phyloP scores from a whole-genome alignment of 2,888 invertebrate genomes.

The Coelopa pilipes region DNA sequence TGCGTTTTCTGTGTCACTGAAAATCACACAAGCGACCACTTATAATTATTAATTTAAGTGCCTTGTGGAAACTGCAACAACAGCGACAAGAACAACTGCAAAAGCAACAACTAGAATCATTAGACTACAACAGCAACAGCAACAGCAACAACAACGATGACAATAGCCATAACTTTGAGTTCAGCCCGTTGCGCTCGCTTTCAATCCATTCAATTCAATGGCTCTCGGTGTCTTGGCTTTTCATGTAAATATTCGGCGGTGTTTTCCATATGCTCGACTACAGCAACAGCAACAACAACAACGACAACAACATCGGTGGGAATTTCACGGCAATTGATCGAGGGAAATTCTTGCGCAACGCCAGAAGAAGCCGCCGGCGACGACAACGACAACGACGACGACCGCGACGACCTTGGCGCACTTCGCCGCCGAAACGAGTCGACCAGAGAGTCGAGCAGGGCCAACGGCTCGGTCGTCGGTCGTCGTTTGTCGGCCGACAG shows the following conservation, averaged over 20 bases:
- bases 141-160: no score
- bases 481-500: background rate
- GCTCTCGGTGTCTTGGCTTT: background rate
- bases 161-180: background rate
- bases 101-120: background rate
- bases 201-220: constrained; percentile 17
- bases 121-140: background rate
- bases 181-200: background rate
- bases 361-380: no score
- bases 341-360: no score
- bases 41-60: constrained; percentile 51
- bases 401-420: constrained; percentile 7
- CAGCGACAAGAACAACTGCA: background rate
- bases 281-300: no score
- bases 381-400: no score
- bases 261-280: no score
- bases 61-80: constrained; percentile 32
- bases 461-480: no score
- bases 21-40: constrained; percentile 63
- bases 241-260: background rate
- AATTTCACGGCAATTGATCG: no score
- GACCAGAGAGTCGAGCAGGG: no score
- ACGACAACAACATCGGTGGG: no score
- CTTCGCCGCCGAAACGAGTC: background rate
- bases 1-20: constrained; percentile 65